Conservation (phyloP, 2,113 vertebrate species). For the Rynchops niger region DNA sequence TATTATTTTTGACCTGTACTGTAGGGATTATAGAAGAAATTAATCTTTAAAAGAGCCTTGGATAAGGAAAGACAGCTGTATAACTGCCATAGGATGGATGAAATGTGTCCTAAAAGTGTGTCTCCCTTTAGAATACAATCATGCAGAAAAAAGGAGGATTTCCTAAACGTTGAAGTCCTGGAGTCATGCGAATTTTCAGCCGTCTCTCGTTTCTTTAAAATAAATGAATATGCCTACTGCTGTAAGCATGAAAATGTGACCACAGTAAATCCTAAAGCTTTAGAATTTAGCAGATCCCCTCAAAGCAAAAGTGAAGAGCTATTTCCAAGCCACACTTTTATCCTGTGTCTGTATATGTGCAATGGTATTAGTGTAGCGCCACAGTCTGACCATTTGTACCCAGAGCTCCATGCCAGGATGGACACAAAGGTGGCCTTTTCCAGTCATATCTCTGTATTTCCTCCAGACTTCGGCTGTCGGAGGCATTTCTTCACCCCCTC, state of each 20-base stretch:
- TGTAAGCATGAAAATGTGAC: background rate
- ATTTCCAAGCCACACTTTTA: background rate
- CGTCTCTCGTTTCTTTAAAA: background rate
- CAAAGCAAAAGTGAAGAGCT: background rate
- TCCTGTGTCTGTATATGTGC: background rate
- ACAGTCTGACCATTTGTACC: background rate
- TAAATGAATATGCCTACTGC: background rate
- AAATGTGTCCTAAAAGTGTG: background rate
- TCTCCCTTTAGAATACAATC: background rate
- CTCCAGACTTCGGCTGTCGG: background rate
- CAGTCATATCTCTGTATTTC: background rate
- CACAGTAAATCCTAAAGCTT: background rate
- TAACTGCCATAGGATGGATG: background rate
- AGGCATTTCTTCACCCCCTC: background rate
- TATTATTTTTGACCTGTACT: constrained; percentile 16
- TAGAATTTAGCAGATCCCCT: background rate
- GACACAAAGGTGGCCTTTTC: background rate
- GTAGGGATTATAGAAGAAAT: constrained; percentile 1
- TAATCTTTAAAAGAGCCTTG: background rate
- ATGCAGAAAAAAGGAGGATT: background rate
- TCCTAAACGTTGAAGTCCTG: background rate
- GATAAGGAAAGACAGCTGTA: background rate
- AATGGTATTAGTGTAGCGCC: background rate
- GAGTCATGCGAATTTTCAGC: background rate
- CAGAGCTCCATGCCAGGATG: background rate